phyloP scores from a whole-genome alignment of 2,113 vertebrate genomes.

The Saimiri boliviensis region DNA sequence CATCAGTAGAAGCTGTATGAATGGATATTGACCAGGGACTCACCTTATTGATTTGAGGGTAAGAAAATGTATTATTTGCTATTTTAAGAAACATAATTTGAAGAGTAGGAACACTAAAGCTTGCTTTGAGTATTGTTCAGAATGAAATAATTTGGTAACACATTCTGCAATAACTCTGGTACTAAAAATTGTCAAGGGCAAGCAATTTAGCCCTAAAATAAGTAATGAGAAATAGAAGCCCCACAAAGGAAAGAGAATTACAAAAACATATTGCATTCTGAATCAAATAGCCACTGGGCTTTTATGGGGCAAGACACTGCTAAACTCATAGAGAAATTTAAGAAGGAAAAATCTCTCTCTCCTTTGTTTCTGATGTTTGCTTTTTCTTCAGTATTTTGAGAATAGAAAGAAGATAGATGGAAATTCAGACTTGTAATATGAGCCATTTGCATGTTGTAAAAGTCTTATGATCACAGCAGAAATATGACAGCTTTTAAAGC shows the following conservation, averaged over 20 bases:
- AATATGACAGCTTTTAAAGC: background rate
- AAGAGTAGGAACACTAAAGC: background rate
- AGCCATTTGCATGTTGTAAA: slow-evolving; percentile 5
- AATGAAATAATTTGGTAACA: slow-evolving; percentile 43
- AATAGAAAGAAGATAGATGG: background rate
- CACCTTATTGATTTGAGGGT: background rate
- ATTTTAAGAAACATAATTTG: slow-evolving; percentile 48
- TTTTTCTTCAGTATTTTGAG: background rate
- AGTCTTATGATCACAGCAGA: background rate
- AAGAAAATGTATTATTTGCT: background rate
- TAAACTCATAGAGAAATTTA: background rate
- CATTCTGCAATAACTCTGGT: background rate
- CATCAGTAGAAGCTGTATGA: too few relatives aligned
- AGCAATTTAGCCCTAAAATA: slow-evolving; percentile 24
- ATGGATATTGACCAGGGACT: background rate
- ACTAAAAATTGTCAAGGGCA: slow-evolving; percentile 45
- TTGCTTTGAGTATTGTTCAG: background rate
- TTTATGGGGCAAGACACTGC: background rate
- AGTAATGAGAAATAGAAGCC: slow-evolving; percentile 12
- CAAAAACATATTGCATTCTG: slow-evolving; percentile 33
- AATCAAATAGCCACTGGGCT: background rate
- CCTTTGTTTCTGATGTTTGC: slow-evolving; percentile 2
- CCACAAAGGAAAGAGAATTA: background rate
- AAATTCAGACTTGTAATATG: background rate
- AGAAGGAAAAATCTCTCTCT: background rate